Evolutionary conservation across 2,797 vertebrate genomes (phyloP).

Genomic region (Prionace glauca): DNA sequence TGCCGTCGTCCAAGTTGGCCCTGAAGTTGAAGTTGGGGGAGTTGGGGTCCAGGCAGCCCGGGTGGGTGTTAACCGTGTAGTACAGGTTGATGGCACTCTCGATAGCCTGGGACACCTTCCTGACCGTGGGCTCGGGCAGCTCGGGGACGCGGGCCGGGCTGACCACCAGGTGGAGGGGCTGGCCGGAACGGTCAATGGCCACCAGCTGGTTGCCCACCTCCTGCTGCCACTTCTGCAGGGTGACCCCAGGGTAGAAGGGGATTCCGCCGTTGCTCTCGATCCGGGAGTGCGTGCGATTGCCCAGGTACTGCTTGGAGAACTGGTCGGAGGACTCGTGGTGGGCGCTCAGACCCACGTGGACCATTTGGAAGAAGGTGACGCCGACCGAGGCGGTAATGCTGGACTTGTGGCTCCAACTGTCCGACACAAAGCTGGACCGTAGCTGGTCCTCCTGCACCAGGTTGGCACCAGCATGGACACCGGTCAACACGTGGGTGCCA

Average conservation of each 20-base stretch:
- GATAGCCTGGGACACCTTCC: constrained; percentile 58
- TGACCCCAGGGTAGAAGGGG: constrained; percentile 80
- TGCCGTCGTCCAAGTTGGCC: constrained; percentile 72
- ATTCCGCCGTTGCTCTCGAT: constrained; percentile 67
- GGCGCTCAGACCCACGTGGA: constrained; percentile 53
- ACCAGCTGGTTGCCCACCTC: constrained; percentile 74
- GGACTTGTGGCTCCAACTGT: constrained; percentile 47
- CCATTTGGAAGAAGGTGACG: constrained; percentile 60
- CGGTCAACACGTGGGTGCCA: constrained; percentile 77
- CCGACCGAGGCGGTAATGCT: constrained; percentile 59
- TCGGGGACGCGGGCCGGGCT: constrained; percentile 61
- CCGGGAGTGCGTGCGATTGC: constrained; percentile 70
- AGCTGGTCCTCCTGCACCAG: constrained; percentile 80
- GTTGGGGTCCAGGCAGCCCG: constrained; percentile 63
- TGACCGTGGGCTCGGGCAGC: constrained; percentile 66
- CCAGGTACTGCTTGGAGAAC: constrained; percentile 58
- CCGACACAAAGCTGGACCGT: constrained; percentile 60
- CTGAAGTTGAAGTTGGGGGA: constrained; percentile 82
- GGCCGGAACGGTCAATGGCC: constrained; percentile 71
- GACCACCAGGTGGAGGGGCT: constrained; percentile 70
- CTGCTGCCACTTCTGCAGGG: constrained; percentile 80
- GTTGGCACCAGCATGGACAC: constrained; percentile 68
- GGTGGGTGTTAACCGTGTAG: constrained; percentile 73
- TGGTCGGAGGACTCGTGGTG: constrained; percentile 42
- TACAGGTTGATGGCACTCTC: constrained; percentile 64